These are phyloP conservation scores for Cassiopea andromeda DNA, from an alignment of 30 jellyfish, hydroid and myxozoan species.

Conservation along the genomic window DNA sequence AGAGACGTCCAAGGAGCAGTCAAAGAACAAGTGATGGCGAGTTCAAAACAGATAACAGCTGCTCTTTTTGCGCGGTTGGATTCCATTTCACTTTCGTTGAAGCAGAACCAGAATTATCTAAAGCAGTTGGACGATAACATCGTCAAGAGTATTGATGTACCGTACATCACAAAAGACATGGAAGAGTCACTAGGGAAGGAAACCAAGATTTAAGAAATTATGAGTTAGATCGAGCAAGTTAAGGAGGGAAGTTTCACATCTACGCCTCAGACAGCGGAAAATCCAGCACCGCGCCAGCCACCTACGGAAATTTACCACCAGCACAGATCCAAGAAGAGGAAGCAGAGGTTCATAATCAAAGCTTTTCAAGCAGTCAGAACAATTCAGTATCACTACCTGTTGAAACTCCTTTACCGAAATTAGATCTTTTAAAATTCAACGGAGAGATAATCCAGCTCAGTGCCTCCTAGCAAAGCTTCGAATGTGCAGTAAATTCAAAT, in stretches of 20 bases:
- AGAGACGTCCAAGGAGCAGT: background rate
- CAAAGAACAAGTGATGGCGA: background rate
- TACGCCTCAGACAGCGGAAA: background rate
- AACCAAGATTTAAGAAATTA: background rate
- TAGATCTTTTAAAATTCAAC: conserved; percentile 35
- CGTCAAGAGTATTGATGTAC: background rate
- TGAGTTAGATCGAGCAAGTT: background rate
- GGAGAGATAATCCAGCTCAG: conserved; percentile 55
- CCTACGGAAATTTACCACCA: background rate
- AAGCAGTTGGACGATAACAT: conserved; percentile 37
- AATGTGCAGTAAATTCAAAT: conserved; percentile 58
- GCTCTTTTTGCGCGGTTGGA: conserved; percentile 25
- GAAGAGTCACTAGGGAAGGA: conserved; percentile 37
- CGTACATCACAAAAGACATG: conserved; percentile 17
- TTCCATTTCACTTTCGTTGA: conserved; percentile 30
- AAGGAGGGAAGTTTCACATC: background rate
- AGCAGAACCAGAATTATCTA: conserved; percentile 18
- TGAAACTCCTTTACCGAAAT: conserved; percentile 43
- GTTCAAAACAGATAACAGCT: background rate
- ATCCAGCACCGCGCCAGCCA: background rate
- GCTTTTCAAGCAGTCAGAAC: background rate
- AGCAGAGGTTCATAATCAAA: background rate
- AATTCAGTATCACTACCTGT: background rate
- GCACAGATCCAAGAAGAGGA: background rate
- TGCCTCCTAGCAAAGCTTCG: conserved; percentile 52